These are phyloP conservation scores for Drosophila ercepeae DNA, from an alignment of 1,140 invertebrate species.

Conservation along the genomic window DNA sequence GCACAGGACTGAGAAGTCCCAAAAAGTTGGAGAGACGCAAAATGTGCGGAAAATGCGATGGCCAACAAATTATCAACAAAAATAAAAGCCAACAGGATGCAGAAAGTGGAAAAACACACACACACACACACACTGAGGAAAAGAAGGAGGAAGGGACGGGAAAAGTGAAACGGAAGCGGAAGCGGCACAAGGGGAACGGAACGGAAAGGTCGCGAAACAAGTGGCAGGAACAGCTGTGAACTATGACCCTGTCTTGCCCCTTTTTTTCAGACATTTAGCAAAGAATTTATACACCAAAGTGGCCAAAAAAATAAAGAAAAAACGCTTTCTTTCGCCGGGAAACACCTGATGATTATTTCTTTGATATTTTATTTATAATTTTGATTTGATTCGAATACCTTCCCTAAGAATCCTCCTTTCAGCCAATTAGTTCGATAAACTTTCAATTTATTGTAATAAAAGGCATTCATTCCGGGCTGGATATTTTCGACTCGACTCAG, in stretches of 20 bases:
- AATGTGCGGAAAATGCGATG: constrained; percentile 73
- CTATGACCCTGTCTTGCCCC: constrained; percentile 20
- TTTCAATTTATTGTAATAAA: constrained; percentile 5
- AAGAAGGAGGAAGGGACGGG: not conserved
- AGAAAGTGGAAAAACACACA: constrained; percentile 3
- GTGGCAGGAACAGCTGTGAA: constrained; percentile 53
- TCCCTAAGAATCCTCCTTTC: not conserved
- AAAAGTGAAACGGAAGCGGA: constrained; percentile 22
- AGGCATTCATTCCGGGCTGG: not conserved
- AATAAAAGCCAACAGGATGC: constrained; percentile 28
- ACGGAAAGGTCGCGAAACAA: constrained; percentile 17
- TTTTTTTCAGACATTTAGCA: constrained; percentile 24
- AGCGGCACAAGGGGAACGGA: constrained; percentile 8
- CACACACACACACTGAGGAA: not conserved
- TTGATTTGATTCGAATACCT: not conserved
- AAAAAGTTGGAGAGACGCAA: constrained; percentile 24
- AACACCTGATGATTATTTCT: constrained; percentile 36
- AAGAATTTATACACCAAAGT: constrained; percentile 7
- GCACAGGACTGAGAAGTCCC: not conserved
- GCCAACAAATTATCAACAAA: constrained; percentile 72
- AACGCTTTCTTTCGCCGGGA: not conserved
- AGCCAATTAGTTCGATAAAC: constrained; percentile 2
- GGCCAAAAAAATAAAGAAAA: constrained; percentile 10
- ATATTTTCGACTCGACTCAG: too few species aligned
- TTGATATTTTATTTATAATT: constrained; percentile 3